Evolutionary conservation across 2,797 vertebrate species (phyloP).

Genomic region (Rhynchotus rufescens): DNA sequence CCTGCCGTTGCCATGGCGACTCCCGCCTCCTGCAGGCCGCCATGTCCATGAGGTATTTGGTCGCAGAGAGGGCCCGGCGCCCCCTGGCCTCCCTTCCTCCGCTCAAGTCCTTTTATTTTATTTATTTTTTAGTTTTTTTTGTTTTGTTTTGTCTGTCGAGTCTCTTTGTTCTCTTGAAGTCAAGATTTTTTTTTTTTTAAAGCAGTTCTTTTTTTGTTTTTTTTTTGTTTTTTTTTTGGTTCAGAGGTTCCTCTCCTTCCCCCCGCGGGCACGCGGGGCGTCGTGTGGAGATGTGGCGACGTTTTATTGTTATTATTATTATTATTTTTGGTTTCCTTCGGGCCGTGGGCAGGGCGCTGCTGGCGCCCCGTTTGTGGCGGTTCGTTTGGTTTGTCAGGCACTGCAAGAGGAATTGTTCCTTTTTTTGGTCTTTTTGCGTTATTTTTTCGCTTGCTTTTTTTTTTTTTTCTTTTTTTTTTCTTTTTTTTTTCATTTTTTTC

Average conservation of each 20-base stretch:
- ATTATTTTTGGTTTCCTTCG: conserved; percentile 65
- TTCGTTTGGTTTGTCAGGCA: conserved; percentile 76
- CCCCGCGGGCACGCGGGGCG: neutral
- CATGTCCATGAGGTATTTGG: conserved; percentile 78
- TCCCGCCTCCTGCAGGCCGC: too few species aligned
- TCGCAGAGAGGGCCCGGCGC: neutral
- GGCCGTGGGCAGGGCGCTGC: neutral
- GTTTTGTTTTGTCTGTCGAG: too few species aligned
- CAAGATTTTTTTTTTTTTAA: too few species aligned
- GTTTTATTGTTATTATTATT: conserved; percentile 52
- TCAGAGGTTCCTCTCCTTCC: conserved; percentile 43
- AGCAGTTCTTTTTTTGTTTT: conserved; percentile 53
- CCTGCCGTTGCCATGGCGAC: too few species aligned
- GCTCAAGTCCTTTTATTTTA: conserved; percentile 52
- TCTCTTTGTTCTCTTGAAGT: too few species aligned
- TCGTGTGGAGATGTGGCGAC: too few species aligned
- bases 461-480: neutral
- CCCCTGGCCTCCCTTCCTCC: conserved; percentile 64
- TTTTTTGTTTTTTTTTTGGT: conserved; percentile 76
- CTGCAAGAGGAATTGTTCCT: conserved; percentile 70
- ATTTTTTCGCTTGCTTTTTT: neutral
- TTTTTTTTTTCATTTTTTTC: neutral
- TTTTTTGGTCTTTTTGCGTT: neutral
- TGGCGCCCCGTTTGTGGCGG: neutral
- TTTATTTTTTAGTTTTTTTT: too few species aligned